Evolutionary conservation across 2,888 invertebrate species (phyloP).

Genomic region (Epicampocera succincta): DNA sequence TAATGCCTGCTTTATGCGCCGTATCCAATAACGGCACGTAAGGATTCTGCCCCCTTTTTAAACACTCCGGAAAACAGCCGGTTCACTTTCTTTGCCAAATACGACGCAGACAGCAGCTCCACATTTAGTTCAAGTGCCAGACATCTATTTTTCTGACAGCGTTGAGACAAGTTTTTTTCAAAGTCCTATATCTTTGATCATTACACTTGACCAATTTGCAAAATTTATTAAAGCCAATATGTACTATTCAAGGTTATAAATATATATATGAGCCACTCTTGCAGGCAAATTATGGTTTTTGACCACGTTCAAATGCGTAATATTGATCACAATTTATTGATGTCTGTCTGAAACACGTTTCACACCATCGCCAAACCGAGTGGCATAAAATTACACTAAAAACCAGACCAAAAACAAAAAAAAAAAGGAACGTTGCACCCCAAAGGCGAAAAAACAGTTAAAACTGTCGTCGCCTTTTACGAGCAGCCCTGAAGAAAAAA

Average conservation of each 20-base stretch:
- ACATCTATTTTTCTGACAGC: background rate
- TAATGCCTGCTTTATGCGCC: too few relatives aligned
- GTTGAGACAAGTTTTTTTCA: background rate
- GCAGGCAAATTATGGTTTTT: background rate
- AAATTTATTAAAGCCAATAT: background rate
- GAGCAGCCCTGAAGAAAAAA: constrained; percentile 16
- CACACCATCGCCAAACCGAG: too few relatives aligned
- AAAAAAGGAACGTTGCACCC: background rate
- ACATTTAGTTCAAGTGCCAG: constrained; percentile 26
- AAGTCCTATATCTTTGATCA: background rate
- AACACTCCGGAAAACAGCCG: too few relatives aligned
- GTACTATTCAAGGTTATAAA: constrained; percentile 17
- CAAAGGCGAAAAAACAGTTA: constrained; percentile 2
- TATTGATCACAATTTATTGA: background rate
- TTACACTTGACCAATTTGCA: constrained; percentile 17
- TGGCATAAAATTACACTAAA: too few relatives aligned
- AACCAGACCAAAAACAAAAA: too few relatives aligned
- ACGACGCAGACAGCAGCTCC: too few relatives aligned
- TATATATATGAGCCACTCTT: background rate
- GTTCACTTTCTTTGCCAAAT: too few relatives aligned
- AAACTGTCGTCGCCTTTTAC: constrained; percentile 12
- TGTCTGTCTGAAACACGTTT: constrained; percentile 18
- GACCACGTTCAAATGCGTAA: constrained; percentile 44
- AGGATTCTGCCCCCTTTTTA: too few relatives aligned
- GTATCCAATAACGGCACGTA: too few relatives aligned